Percentiles rank a stretch among this genome's conserved stretches.
Conservation (phyloP, 2,797 vertebrate species). For the Sylvia borin region DNA sequence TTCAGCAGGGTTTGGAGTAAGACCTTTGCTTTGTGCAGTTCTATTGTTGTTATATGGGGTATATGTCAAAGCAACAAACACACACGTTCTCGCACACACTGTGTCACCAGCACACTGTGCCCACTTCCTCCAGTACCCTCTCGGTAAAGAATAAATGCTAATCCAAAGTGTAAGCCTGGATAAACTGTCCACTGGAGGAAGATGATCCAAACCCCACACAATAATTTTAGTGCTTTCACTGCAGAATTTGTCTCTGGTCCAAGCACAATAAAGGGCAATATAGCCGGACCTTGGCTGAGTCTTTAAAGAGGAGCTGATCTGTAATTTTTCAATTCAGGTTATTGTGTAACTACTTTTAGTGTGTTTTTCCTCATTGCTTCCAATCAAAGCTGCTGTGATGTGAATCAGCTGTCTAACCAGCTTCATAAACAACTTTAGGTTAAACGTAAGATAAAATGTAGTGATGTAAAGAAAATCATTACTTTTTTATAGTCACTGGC, state of each 20-base stretch:
- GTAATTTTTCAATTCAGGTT: neutral
- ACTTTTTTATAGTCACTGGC: neutral
- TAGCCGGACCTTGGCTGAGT: neutral
- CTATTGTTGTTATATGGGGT: neutral
- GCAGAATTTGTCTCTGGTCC: neutral
- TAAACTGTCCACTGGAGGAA: neutral
- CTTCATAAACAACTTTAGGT: neutral
- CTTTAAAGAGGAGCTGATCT: neutral
- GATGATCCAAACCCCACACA: neutral
- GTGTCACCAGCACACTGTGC: neutral
- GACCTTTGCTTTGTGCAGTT: neutral
- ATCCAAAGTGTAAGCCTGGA: neutral
- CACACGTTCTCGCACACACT: rapidly evolving
- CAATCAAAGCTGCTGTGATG: neutral
- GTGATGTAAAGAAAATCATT: neutral
- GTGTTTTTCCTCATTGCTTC: neutral
- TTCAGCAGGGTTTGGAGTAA: neutral
- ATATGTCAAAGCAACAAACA: neutral
- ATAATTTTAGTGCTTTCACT: neutral
- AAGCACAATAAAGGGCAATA: neutral
- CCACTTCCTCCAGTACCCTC: neutral
- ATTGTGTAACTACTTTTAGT: neutral
- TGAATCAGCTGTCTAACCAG: neutral
- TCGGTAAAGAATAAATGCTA: neutral
- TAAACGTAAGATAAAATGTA: neutral